Percentiles rank a stretch among this genome's conserved stretches.
Evolutionary conservation across 2,888 invertebrate species (phyloP).

Genomic region (Cistogaster globosa): DNA sequence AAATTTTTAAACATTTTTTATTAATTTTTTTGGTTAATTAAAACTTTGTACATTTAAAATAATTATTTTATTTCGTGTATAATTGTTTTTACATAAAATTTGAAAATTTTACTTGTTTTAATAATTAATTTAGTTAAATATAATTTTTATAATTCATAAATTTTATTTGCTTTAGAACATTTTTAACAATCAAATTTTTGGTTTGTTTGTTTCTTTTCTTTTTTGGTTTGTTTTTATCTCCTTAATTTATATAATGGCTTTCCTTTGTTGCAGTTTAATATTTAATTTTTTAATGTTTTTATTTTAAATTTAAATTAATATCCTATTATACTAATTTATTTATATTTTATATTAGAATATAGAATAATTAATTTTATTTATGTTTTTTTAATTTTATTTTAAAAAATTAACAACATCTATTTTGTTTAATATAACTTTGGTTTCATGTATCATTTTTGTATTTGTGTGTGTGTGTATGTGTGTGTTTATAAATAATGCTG

Average conservation of each 20-base stretch:
- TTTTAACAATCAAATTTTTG: slow-evolving; percentile 67
- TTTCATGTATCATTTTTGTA: slow-evolving; percentile 41
- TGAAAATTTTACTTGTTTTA: slow-evolving; percentile 22
- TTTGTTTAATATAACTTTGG: slow-evolving; percentile 64
- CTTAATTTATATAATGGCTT: slow-evolving; percentile 63
- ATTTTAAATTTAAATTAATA: slow-evolving; percentile 53
- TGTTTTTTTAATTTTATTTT: slow-evolving; percentile 61
- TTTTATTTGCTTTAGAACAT: slow-evolving; percentile 49
- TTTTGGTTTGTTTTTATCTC: slow-evolving; percentile 43
- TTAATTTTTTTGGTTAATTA: not conserved
- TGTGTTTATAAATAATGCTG: slow-evolving; percentile 41
- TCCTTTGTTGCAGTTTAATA: slow-evolving; percentile 25
- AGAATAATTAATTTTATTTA: not conserved
- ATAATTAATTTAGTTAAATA: slow-evolving; percentile 19
- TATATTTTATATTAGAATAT: slow-evolving; percentile 46
- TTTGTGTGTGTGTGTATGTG: slow-evolving; percentile 34
- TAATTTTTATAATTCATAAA: slow-evolving; percentile 29
- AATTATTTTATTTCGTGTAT: slow-evolving; percentile 33
- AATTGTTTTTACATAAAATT: slow-evolving; percentile 55
- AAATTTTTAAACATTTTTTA: not conserved
- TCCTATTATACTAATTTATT: slow-evolving; percentile 55
- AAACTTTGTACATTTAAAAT: slow-evolving; percentile 64
- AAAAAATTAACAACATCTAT: slow-evolving; percentile 71
- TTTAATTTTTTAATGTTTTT: slow-evolving; percentile 25
- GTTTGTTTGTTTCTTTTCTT: slow-evolving; percentile 54